Base-by-base conservation (phyloP, 2,113 vertebrate species). In the Pungitius pungitius region DNA sequence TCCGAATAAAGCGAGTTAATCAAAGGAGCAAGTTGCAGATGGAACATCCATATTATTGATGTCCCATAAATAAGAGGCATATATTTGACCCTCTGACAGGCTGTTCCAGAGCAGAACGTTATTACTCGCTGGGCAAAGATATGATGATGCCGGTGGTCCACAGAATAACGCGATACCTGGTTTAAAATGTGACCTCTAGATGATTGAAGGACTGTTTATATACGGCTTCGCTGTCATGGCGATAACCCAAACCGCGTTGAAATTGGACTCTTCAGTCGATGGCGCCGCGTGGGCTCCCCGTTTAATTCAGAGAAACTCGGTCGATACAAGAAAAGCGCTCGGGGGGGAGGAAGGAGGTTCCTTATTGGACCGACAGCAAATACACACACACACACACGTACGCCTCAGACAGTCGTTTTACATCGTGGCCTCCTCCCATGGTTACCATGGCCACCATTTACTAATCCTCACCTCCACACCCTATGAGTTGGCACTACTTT, bases 1-100 rank as follows among this genome's bases (percentile, higher is more conserved):
- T 80, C 76, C 55, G 64, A 90, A 92, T 89, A 82, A 90, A 89
- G 85, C 72, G 78, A 93, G 87, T 93, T 91, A 90, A 94, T 94
- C 90, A 93, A 82, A 87, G 67, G 72, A 87, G 78, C 86, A 82
- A 82, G 87, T 74, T 85, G 81, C 51, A 52, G 89, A 90, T 86
- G 77, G 60, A 80, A 85, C 49, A 61, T 91, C 90, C 62, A 92
- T 90, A 92, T 58, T 92, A 93, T 92, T 80, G 89, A 93, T 77
- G 80, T 69, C 69, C 59, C 85, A 90, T 92, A 90, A 92, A 92
- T 87, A 88, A 88, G 85, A 88, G 64, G 82, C 69, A 87, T 79
- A 83, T 69, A 77, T 86, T 86, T 89, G 78, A 78, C 17, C 43
- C 79, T 83, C 76, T 73, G 85, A 89, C 83, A 80, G 70, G 65